Percentiles rank a stretch among this genome's conserved stretches.
Evolutionary conservation across 2,797 vertebrate genomes (phyloP).

Genomic region (Pachyuromys duprasi): DNA sequence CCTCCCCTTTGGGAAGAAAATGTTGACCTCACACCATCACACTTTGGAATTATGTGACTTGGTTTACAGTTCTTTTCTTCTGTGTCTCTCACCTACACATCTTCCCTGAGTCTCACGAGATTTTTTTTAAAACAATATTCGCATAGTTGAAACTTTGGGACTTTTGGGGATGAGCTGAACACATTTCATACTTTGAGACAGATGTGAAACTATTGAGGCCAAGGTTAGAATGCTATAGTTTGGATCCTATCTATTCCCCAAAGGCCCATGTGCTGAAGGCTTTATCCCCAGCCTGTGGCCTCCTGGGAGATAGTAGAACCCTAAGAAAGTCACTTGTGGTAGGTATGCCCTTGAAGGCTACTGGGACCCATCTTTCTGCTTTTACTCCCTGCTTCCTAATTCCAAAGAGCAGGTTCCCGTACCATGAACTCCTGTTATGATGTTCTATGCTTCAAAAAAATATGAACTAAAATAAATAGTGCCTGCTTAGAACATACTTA

Average conservation of each 20-base stretch:
- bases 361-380: background rate
- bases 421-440: background rate
- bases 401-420: background rate
- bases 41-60: background rate
- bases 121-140: background rate
- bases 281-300: background rate
- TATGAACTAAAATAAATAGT: background rate
- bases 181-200: background rate
- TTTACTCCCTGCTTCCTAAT: background rate
- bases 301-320: background rate
- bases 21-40: background rate
- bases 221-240: background rate
- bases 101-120: background rate
- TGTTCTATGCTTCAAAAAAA: background rate
- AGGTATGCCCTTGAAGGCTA: background rate
- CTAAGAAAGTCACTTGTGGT: background rate
- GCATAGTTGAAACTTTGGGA: background rate
- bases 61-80: background rate
- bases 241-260: background rate
- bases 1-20: background rate
- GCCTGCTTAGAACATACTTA: background rate
- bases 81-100: background rate
- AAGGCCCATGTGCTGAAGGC: background rate
- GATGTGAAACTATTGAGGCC: no score
- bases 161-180: background rate